A percentile compares a stretch with the other conserved stretches of the same genome.
Conservation (phyloP, 2,888 invertebrate genomes). For the Ophion ventricosus region DNA sequence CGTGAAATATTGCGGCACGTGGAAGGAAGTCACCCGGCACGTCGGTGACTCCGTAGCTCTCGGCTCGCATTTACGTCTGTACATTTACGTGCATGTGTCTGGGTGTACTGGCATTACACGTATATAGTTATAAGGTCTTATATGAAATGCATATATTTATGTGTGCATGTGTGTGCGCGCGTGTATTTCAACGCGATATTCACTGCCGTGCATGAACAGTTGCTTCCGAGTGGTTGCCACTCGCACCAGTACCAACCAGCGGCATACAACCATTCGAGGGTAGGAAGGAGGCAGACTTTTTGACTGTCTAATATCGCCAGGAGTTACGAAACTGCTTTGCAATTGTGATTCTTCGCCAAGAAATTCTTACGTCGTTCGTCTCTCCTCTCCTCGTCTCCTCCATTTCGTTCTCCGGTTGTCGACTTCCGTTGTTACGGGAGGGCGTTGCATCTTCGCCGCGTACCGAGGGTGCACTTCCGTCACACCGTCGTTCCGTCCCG, state of each 20-base stretch:
- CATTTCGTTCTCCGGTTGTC: constrained; percentile 28
- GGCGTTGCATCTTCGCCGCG: constrained; percentile 44
- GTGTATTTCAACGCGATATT: constrained; percentile 16
- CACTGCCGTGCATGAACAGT: constrained; percentile 66
- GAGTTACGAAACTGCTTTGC: constrained; percentile 76
- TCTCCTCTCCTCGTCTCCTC: constrained; percentile 14
- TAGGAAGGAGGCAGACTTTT: constrained; percentile 62
- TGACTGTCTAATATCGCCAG: constrained; percentile 74
- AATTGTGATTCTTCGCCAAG: constrained; percentile 74
- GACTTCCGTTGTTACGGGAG: constrained; percentile 35
- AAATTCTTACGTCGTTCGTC: constrained; percentile 67
- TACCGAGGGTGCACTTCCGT: constrained; percentile 54
- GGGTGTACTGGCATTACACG: not conserved
- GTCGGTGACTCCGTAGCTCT: constrained; percentile 46
- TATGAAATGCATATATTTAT: not conserved
- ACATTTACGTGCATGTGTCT: not conserved
- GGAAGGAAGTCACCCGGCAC: constrained; percentile 63
- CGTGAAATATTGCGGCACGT: constrained; percentile 71
- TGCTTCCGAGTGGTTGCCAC: constrained; percentile 69
- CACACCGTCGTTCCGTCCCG: constrained; percentile 44
- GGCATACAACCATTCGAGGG: constrained; percentile 52
- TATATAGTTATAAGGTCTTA: constrained; percentile 36
- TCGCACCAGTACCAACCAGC: constrained; percentile 56
- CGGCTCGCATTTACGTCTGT: constrained; percentile 17
- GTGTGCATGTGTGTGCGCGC: constrained; percentile 10